Base-by-base conservation (phyloP, 2,888 invertebrate species). In the Deilephila porcellus region DNA sequence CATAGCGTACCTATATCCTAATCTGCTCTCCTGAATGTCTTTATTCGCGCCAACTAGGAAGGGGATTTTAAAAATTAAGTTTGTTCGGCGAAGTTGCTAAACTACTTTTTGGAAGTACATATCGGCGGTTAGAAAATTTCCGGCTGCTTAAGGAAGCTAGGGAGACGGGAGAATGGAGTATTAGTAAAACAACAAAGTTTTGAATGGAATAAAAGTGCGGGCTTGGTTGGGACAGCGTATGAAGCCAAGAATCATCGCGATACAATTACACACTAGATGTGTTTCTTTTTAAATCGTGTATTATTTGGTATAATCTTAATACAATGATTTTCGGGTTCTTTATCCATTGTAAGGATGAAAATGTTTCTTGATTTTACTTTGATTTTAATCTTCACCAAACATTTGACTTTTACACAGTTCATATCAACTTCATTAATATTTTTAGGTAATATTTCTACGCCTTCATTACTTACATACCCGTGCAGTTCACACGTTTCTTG, bases 101-200 rank as follows among this genome's bases (percentile, higher is more conserved):
- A 67, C 67, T 52, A 52, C 67, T 67, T 67, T 67, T 67, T 67
- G 67, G 67, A 67, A 67, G 45, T 67, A 45, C 67, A 52, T 67
- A 29, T 67, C 45, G 67, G 64, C 20, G 64, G 67, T 67, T 67
- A 67, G 52, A 52, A 52, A 67, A 67, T 52, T 53, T 63, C 70
- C 37, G 72, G 25, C 67, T 67, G 52, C 45, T 67, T 25, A 60
- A 64, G 73, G 74, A 62, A 70, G 73, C 74, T 76, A 25, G 14
- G 60, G n/a, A n/a, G 17, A 25, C 14, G 60, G 67, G 45, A 67
- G 45, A 25, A 52, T 67, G 52, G 67, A 6, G 52, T 25, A 67
- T 63, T 45, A 64, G 52, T 29, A 14, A 17, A 60, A n/a, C 17
- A 56, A 56, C 6, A 56, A 56, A 56, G 14, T 56, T 56, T n/a